phyloP scores from a whole-genome alignment of 2,797 vertebrate genomes.

The Chelidonichthys spinosus region DNA sequence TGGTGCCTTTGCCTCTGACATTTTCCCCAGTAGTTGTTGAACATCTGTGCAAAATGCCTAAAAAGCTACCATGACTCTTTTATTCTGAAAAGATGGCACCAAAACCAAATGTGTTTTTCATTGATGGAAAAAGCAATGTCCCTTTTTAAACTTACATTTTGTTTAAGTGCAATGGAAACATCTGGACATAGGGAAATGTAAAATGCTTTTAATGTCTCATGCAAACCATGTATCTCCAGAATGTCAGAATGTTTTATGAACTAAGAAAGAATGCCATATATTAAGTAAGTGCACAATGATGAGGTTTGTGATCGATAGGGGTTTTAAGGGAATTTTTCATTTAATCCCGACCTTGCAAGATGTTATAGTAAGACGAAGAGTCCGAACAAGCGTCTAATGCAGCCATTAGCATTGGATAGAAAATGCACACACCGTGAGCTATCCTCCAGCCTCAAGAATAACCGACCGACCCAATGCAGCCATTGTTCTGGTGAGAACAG shows the following conservation, averaged over 20 bases:
- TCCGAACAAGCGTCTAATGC: neutral
- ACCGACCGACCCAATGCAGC: too few relatives aligned
- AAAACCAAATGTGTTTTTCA: conserved; percentile 3
- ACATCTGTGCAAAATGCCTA: conserved; percentile 12
- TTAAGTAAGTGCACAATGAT: too few relatives aligned
- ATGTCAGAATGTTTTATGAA: neutral
- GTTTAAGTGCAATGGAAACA: neutral
- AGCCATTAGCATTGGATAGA: neutral
- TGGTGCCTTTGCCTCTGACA: neutral
- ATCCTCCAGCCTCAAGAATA: too few relatives aligned
- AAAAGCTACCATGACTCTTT: neutral
- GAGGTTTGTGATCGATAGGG: too few relatives aligned
- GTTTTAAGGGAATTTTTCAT: too few relatives aligned
- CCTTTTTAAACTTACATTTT: neutral
- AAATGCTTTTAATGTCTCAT: neutral
- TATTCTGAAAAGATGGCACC: neutral
- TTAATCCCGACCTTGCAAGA: neutral
- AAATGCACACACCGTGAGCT: too few relatives aligned
- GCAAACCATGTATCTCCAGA: too few relatives aligned
- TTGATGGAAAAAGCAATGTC: neutral
- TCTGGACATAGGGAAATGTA: neutral
- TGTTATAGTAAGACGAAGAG: neutral
- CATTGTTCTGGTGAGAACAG: neutral
- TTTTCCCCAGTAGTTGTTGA: neutral
- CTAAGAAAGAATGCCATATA: neutral